Base-by-base conservation (phyloP, 2,113 vertebrate genomes). In the Naja naja region DNA sequence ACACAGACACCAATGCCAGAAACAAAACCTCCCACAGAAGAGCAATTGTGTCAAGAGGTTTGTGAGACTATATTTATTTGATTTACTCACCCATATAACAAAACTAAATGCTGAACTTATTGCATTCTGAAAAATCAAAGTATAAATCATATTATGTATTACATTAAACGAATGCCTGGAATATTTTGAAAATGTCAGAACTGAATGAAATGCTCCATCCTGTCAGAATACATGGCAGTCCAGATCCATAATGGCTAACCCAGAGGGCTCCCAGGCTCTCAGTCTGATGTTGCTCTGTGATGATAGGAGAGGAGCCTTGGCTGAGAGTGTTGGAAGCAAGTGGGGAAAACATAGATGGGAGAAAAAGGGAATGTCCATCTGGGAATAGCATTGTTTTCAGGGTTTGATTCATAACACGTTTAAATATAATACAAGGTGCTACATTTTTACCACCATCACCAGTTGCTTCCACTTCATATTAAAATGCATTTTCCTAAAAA, bases 41-140 rank as follows among this genome's bases (percentile, higher is more conserved):
- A 99, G 74, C 99, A 99, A 95, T 97, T 99, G 92, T 98, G 98
- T 52, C 98, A 98, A 96, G 98, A 99, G 99, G 99, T 99, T 91
- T 94, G 98, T 95, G 89, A 43, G 12, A 85, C 39, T 53, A 90
- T n/a, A 90, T 58, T 22, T 64, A 49, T n/a, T 30, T 64, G n/a
- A 52, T 69, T 52, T 20, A 45, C 22, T 47, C 9, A 55, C 34
- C n/a, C 16, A 11, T 55, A 23, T 85, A 45, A 64, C 94, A 34
- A 23, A 93, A 93, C 3, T 49, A 0, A 93, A 89, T 43, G 87
- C 94, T 91, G 87, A 74, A 89, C 56, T 60, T 0, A 91, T 34
- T 5, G 49, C 85, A 85, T 87, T 43, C 87, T 34, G 27, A 90
- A 92, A 94, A 27, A 45, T 27, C 22, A 12, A 45, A 27, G 20